phyloP scores from a whole-genome alignment of 2,888 invertebrate genomes.

The Drosophila niveifrons region DNA sequence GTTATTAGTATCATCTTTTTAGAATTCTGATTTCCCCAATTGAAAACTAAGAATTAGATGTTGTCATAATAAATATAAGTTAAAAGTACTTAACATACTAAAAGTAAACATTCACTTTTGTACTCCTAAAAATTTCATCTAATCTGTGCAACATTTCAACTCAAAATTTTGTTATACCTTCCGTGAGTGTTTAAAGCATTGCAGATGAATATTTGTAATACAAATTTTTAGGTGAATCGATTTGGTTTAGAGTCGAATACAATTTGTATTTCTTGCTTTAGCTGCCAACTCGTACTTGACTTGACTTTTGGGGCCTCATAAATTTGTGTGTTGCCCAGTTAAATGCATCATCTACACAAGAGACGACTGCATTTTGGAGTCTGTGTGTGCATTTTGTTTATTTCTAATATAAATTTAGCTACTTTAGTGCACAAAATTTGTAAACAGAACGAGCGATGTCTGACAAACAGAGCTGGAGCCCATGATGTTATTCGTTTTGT shows the following conservation, averaged over 20 bases:
- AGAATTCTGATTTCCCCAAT: too few species aligned
- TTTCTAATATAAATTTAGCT: conserved; percentile 79
- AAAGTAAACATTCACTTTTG: neutral
- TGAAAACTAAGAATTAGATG: too few species aligned
- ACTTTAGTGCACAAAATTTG: conserved; percentile 70
- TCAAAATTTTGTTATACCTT: neutral
- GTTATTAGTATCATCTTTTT: too few species aligned
- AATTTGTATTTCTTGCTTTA: conserved; percentile 8
- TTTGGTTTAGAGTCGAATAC: conserved; percentile 6
- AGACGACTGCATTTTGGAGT: conserved; percentile 23
- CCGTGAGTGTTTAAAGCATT: neutral
- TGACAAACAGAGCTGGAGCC: neutral
- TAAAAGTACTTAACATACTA: too few species aligned
- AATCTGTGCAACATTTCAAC: neutral
- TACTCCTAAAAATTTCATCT: neutral
- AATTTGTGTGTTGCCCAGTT: conserved; percentile 44
- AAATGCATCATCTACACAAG: conserved; percentile 62
- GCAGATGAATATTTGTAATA: neutral
- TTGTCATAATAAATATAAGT: neutral
- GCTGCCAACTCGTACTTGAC: conserved; percentile 23
- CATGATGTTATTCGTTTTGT: conserved; percentile 15
- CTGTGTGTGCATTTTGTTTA: conserved; percentile 60
- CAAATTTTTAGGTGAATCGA: neutral
- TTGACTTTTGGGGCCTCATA: conserved; percentile 40
- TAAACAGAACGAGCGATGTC: conserved; percentile 60